phyloP scores from a whole-genome alignment of 2,797 vertebrate species.

The Sebastes paucispinis region DNA sequence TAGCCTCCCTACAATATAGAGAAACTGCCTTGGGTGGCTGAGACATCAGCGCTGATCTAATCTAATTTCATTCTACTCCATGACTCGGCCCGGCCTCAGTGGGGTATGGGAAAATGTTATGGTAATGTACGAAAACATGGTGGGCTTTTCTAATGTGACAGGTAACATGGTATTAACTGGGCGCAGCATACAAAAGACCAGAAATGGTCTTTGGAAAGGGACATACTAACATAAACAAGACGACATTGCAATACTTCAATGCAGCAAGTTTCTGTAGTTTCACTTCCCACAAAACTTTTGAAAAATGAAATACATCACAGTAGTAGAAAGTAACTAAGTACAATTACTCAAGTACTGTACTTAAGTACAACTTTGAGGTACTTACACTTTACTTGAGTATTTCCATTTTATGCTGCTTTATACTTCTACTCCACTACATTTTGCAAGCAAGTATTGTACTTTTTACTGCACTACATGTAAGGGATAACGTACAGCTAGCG shows the following conservation, averaged over 20 bases:
- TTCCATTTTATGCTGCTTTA: too few species aligned
- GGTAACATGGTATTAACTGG: conserved; percentile 72
- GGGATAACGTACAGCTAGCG: too few species aligned
- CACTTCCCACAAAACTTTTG: background rate
- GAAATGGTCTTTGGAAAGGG: conserved; percentile 15
- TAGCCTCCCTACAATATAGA: conserved; percentile 63
- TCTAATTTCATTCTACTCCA: conserved; percentile 76
- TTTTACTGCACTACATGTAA: too few species aligned
- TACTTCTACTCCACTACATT: too few species aligned
- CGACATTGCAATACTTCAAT: background rate
- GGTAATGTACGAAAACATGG: conserved; percentile 70
- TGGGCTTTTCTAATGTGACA: conserved; percentile 77
- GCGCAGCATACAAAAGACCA: conserved; percentile 40
- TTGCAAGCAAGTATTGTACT: too few species aligned
- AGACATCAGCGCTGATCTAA: conserved; percentile 74
- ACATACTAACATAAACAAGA: conserved; percentile 13
- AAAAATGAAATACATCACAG: background rate
- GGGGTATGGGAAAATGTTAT: conserved; percentile 73
- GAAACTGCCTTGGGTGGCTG: conserved; percentile 76
- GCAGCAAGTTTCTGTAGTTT: background rate
- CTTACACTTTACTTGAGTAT: too few species aligned
- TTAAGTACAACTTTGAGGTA: too few species aligned
- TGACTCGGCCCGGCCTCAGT: conserved; percentile 61
- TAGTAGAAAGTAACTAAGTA: too few species aligned
- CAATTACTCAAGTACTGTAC: too few species aligned